Conservation (phyloP, 2,888 invertebrate species). For the Microchrysa polita region DNA sequence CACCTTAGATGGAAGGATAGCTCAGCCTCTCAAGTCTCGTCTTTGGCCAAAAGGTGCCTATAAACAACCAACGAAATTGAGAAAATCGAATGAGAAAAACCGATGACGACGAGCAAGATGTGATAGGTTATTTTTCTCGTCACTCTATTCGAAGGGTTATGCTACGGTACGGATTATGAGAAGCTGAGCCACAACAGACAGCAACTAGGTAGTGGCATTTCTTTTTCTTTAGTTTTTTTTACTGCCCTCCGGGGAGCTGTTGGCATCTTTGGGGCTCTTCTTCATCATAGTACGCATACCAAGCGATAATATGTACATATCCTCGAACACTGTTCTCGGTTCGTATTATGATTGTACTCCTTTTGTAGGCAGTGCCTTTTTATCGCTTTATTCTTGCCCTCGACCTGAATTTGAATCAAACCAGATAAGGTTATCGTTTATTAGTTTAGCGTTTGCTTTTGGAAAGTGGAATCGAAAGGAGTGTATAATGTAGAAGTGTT, state of each 20-base stretch:
- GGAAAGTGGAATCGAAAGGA: not conserved
- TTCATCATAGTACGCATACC: not conserved
- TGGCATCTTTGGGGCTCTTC: constrained; percentile 20
- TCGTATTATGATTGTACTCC: constrained; percentile 3
- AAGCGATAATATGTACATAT: not conserved
- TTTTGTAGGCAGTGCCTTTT: constrained; percentile 19
- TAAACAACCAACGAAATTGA: not conserved
- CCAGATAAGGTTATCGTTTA: constrained; percentile 42
- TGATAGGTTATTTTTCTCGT: not conserved
- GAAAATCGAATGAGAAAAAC: not conserved
- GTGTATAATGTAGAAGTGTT: not conserved
- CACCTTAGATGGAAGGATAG: constrained; percentile 1
- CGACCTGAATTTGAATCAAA: constrained; percentile 26
- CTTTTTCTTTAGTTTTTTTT: constrained; percentile 8
- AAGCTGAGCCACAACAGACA: not conserved
- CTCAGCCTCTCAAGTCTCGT: too few relatives aligned
- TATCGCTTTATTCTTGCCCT: constrained; percentile 31
- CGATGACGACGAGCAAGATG: not conserved
- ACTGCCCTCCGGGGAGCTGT: constrained; percentile 38
- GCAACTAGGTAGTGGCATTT: not conserved
- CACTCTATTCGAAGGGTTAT: not conserved
- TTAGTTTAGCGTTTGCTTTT: constrained; percentile 35
- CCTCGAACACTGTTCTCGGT: not conserved
- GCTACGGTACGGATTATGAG: constrained; percentile 1
- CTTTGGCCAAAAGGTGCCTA: not conserved